Conservation (phyloP, 2,797 vertebrate species). For the Lepidocolaptes lacrymiger region DNA sequence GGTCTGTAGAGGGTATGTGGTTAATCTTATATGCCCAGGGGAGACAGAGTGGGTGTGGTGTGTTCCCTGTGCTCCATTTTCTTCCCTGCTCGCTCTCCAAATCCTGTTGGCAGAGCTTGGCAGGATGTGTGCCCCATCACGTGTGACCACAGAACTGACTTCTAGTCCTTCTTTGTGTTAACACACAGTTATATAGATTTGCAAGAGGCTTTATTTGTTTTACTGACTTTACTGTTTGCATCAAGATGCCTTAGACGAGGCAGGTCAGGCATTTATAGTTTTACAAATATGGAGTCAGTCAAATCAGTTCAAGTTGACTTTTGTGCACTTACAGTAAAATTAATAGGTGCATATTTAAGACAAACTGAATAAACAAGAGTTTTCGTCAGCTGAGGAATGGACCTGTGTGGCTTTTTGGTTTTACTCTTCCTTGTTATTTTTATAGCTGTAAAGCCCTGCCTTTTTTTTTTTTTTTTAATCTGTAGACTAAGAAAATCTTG, state of each 20-base stretch:
- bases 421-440: background rate
- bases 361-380: background rate
- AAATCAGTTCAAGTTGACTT: background rate
- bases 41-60: background rate
- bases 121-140: background rate
- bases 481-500: background rate
- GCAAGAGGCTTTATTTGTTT: background rate
- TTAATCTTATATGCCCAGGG: background rate
- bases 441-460: background rate
- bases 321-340: background rate
- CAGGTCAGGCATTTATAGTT: background rate
- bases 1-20: rapidly evolving
- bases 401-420: background rate
- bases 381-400: background rate
- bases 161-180: background rate
- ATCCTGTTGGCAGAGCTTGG: slow-evolving; percentile 1
- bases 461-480: background rate
- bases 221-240: background rate
- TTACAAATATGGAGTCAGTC: background rate
- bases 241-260: background rate
- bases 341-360: background rate
- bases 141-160: background rate
- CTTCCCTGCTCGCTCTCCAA: background rate
- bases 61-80: background rate
- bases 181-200: background rate